Conservation (phyloP, 1,140 invertebrate species). For the Condylostylus longicornis region DNA sequence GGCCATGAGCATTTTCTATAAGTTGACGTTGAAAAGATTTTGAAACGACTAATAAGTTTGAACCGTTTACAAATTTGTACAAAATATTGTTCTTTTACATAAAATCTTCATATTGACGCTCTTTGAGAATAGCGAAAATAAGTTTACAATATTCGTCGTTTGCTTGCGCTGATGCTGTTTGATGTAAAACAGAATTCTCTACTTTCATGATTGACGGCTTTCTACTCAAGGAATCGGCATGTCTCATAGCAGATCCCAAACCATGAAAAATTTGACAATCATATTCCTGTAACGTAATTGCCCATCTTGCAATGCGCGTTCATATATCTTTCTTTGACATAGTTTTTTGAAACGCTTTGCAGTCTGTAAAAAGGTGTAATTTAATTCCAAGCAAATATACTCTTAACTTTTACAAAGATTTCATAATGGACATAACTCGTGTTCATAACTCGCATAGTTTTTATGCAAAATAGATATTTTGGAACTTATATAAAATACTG, state of each 20-base stretch:
- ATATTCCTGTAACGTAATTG: constrained; percentile 12
- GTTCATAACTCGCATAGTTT: neutral
- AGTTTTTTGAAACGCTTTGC: constrained; percentile 4
- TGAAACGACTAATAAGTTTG: constrained; percentile 17
- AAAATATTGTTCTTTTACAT: constrained; percentile 15
- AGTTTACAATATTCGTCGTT: constrained; percentile 6
- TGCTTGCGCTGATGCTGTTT: constrained; percentile 7
- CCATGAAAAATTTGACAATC: constrained; percentile 13
- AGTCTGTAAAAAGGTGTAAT: neutral
- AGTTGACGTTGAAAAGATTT: constrained; percentile 19
- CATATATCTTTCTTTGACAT: constrained; percentile 12
- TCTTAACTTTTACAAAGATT: neutral
- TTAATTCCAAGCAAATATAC: neutral
- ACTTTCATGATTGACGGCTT: constrained; percentile 6
- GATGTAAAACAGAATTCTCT: constrained; percentile 1
- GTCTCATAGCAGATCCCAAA: constrained; percentile 14
- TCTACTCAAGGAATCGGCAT: constrained; percentile 22
- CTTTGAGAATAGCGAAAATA: neutral
- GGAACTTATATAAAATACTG: constrained; percentile 2
- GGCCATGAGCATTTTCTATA: constrained; percentile 19
- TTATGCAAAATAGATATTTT: neutral
- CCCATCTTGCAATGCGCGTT: constrained; percentile 16
- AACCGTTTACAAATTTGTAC: constrained; percentile 12
- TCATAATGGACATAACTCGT: neutral
- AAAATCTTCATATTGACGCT: constrained; percentile 4